A percentile compares a stretch with the other conserved stretches of the same genome.
Conservation (phyloP, 2,888 invertebrate genomes). For the Sesia apiformis region DNA sequence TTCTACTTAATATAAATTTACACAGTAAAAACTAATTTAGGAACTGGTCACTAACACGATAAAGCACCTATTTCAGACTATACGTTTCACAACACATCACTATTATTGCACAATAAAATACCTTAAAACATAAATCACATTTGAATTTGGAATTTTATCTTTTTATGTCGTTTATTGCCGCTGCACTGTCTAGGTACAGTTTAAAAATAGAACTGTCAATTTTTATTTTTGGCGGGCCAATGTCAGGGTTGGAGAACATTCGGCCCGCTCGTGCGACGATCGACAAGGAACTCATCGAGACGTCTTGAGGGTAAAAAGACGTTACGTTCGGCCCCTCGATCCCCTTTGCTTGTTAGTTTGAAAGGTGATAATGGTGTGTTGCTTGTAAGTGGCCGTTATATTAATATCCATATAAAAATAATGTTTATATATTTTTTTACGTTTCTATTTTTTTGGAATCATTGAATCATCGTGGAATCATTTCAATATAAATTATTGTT, state of each 20-base stretch:
- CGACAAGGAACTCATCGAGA: slow-evolving; percentile 53
- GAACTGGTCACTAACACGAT: too few species aligned
- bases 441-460: slow-evolving; percentile 3
- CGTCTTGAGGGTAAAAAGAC: slow-evolving; percentile 65
- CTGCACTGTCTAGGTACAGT: slow-evolving; percentile 5
- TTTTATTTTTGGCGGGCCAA: slow-evolving; percentile 41
- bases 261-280: slow-evolving; percentile 59
- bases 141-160: too few species aligned
- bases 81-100: slow-evolving; percentile 17
- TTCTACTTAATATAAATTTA: too few species aligned
- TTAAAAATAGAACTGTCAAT: slow-evolving; percentile 19
- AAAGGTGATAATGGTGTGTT: slow-evolving; percentile 44
- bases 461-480: too few species aligned
- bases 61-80: slow-evolving; percentile 41
- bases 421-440: too few species aligned
- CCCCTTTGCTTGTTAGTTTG: slow-evolving; percentile 51
- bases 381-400: slow-evolving; percentile 37
- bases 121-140: neutral
- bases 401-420: too few species aligned
- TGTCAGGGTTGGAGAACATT: slow-evolving; percentile 28
- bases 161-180: too few species aligned
- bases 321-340: slow-evolving; percentile 60
- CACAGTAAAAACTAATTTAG: too few species aligned
- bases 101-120: slow-evolving; percentile 5
- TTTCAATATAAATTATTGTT: too few species aligned